Conservation (phyloP, 1,140 invertebrate species). For the Anadara kagoshimensis region DNA sequence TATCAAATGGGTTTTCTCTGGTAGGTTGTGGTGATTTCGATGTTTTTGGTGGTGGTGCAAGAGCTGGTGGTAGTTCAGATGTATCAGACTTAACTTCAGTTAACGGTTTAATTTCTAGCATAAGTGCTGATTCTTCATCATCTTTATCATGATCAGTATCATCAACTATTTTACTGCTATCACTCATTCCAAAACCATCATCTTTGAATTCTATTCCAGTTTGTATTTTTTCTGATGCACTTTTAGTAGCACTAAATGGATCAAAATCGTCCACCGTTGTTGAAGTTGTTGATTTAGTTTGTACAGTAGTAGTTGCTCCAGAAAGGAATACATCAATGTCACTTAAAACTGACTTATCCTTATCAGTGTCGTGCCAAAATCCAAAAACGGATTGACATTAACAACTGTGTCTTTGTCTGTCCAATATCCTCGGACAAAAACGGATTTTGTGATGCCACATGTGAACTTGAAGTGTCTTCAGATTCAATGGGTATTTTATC, state of each 20-base stretch:
- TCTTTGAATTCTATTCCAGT: neutral
- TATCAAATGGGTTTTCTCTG: conserved; percentile 88
- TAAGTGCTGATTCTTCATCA: conserved; percentile 56
- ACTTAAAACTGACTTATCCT: conserved; percentile 20
- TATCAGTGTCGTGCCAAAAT: conserved; percentile 27
- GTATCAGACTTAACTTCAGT: conserved; percentile 22
- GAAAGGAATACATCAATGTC: neutral
- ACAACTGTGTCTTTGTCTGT: neutral
- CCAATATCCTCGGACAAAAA: conserved; percentile 27
- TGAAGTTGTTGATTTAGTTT: conserved; percentile 14
- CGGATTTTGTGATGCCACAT: conserved; percentile 24
- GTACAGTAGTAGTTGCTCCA: neutral
- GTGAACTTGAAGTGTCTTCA: neutral
- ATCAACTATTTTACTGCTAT: conserved; percentile 4
- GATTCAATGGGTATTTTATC: conserved; percentile 11
- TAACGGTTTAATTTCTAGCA: conserved; percentile 58
- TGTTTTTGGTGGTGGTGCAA: conserved; percentile 57
- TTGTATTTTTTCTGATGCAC: conserved; percentile 4
- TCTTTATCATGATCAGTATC: conserved; percentile 47
- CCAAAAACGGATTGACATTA: conserved; percentile 49
- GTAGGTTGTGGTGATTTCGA: conserved; percentile 74
- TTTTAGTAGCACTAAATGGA: conserved; percentile 37
- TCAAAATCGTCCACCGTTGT: conserved; percentile 41
- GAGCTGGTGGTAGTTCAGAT: neutral
- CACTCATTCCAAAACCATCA: neutral